A percentile compares a stretch with the other conserved stretches of the same genome.
These are phyloP conservation scores for Agapetus fuscipes DNA, from an alignment of 2,888 invertebrate genomes.

Conservation along the genomic window DNA sequence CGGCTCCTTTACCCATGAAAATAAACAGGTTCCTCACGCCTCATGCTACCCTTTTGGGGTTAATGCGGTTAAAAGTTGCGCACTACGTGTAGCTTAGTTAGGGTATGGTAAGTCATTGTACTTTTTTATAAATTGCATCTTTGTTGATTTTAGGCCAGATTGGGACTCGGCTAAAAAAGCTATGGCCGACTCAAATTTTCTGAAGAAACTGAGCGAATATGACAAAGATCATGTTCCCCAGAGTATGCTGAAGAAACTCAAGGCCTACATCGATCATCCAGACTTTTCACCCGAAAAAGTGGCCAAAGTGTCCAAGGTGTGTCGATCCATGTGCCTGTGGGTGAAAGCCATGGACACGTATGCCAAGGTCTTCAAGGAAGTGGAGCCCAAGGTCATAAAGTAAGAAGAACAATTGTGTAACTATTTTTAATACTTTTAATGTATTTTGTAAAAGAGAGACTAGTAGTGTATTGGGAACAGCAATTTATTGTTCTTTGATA, in stretches of 20 bases:
- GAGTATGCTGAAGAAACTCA: slow-evolving; percentile 63
- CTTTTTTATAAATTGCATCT: too few species aligned
- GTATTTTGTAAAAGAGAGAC: too few species aligned
- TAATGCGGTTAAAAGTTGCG: too few species aligned
- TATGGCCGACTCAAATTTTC: slow-evolving; percentile 73
- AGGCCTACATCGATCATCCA: slow-evolving; percentile 72
- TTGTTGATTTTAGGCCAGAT: slow-evolving; percentile 61
- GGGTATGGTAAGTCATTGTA: too few species aligned
- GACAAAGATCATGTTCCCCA: slow-evolving; percentile 84
- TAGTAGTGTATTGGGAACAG: too few species aligned
- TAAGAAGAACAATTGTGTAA: slow-evolving; percentile 30
- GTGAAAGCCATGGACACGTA: slow-evolving; percentile 86
- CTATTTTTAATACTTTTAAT: neutral
- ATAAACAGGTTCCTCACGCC: too few species aligned
- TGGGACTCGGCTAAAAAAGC: slow-evolving; percentile 78
- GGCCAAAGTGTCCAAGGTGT: slow-evolving; percentile 78
- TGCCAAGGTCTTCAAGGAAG: slow-evolving; percentile 74
- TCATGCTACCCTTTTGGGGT: too few species aligned
- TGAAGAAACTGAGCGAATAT: slow-evolving; percentile 71
- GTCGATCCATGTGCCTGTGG: slow-evolving; percentile 88
- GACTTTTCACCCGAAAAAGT: slow-evolving; percentile 78
- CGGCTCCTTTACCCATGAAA: too few species aligned
- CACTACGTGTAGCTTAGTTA: too few species aligned
- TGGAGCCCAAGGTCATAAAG: slow-evolving; percentile 80
- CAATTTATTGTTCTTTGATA: too few species aligned